Conservation (phyloP, 2,888 invertebrate species). For the Cataglyphis rosenhaueri region DNA sequence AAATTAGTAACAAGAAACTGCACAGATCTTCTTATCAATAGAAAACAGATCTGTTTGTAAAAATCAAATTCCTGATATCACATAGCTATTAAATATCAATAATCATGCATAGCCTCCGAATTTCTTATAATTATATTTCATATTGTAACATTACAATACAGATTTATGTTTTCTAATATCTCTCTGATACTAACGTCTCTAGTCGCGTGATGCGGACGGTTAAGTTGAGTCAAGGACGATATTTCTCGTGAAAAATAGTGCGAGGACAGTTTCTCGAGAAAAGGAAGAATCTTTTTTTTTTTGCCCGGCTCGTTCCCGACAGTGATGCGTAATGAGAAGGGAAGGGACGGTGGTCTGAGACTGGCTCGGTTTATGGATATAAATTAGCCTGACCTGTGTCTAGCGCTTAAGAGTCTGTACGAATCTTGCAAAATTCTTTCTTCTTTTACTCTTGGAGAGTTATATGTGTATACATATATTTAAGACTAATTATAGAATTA, state of each 20-base stretch:
- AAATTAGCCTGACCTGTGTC: conserved; percentile 79
- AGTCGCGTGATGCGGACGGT: conserved; percentile 76
- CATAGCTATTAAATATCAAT: background rate
- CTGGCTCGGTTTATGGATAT: conserved; percentile 84
- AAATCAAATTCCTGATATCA: background rate
- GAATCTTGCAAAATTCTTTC: conserved; percentile 2
- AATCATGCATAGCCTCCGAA: conserved; percentile 18
- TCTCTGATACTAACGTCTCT: conserved; percentile 32
- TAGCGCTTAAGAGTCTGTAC: conserved; percentile 50
- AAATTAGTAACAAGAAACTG: conserved; percentile 19
- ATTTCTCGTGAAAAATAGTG: conserved; percentile 62
- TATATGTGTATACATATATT: background rate
- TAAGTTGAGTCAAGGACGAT: conserved; percentile 73
- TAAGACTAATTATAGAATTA: conserved; percentile 15
- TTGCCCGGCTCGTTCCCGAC: conserved; percentile 65
- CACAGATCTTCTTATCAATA: background rate
- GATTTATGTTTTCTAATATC: conserved; percentile 5
- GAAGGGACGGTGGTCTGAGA: conserved; percentile 83
- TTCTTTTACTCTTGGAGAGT: background rate
- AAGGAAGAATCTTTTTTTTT: conserved; percentile 61
- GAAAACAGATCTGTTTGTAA: background rate
- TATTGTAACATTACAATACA: conserved; percentile 3
- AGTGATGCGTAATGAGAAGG: conserved; percentile 73
- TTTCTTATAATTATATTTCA: conserved; percentile 20
- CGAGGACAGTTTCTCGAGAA: conserved; percentile 61